Evolutionary conservation across 2,888 invertebrate genomes (phyloP).

Genomic region (Lasioglossum figueresi): DNA sequence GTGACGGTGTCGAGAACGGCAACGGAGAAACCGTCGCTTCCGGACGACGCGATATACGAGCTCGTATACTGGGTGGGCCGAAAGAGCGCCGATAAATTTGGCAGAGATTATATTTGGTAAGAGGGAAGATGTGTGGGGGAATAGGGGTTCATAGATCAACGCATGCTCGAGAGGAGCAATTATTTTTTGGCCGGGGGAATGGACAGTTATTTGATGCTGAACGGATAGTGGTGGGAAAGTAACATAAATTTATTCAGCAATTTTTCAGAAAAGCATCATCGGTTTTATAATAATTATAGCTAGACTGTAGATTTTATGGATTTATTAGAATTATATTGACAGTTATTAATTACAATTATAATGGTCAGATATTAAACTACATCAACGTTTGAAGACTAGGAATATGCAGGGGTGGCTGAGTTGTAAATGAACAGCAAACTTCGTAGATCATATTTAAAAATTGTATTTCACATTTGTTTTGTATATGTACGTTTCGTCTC

Average conservation of each 20-base stretch:
- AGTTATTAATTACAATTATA: too few species aligned
- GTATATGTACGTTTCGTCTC: neutral
- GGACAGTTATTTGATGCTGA: neutral
- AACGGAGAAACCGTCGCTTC: conserved; percentile 17
- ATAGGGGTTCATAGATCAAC: conserved; percentile 2
- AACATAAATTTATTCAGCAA: neutral
- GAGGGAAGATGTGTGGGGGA: neutral
- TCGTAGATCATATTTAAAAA: neutral
- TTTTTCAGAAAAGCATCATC: neutral
- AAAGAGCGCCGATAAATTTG: conserved; percentile 12
- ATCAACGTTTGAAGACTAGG: neutral
- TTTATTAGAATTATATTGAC: too few species aligned
- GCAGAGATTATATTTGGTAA: conserved; percentile 18
- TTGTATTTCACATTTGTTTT: neutral
- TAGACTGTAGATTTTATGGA: neutral
- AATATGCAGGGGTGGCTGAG: neutral
- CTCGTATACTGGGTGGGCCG: neutral
- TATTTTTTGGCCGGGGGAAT: conserved; percentile 1
- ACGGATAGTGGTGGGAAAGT: neutral
- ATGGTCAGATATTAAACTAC: neutral
- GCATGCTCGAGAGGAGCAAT: conserved; percentile 2
- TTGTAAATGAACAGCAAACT: neutral
- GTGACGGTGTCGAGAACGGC: conserved; percentile 11
- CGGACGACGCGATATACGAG: neutral
- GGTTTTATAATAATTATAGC: neutral